These are phyloP conservation scores for Microtus oregoni DNA, from an alignment of 2,113 vertebrate genomes.

Conservation along the genomic window DNA sequence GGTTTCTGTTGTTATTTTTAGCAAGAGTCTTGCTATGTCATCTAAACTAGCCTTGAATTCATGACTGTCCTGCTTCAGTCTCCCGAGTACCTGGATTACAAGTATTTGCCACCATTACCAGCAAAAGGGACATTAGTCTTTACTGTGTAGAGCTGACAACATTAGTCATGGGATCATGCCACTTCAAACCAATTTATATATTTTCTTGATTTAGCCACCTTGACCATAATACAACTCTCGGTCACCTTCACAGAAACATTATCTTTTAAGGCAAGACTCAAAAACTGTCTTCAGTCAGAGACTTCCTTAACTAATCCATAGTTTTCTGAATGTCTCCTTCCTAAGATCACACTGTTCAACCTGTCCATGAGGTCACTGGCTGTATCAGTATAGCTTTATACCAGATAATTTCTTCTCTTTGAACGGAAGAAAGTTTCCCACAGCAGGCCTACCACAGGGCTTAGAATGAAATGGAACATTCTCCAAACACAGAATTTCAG, in stretches of 20 bases:
- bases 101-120: not conserved
- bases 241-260: not conserved
- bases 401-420: not conserved
- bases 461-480: not conserved
- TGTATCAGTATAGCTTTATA: not conserved
- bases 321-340: not conserved
- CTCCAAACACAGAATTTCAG: not conserved
- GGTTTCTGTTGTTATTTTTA: not conserved
- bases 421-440: not conserved
- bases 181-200: not conserved
- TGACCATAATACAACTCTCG: not conserved
- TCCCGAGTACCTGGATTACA: not conserved
- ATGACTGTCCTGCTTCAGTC: not conserved
- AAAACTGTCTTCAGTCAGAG: not conserved
- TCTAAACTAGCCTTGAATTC: not conserved
- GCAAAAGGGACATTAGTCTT: not conserved
- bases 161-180: not conserved
- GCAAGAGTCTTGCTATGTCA: not conserved
- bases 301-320: not conserved
- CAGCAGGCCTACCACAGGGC: not conserved
- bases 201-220: slow-evolving; percentile 8
- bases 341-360: not conserved
- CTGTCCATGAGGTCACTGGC: not conserved
- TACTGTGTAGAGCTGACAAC: not conserved
- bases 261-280: not conserved